phyloP scores from a whole-genome alignment of 1,140 invertebrate species.

The Ceratina japonica region DNA sequence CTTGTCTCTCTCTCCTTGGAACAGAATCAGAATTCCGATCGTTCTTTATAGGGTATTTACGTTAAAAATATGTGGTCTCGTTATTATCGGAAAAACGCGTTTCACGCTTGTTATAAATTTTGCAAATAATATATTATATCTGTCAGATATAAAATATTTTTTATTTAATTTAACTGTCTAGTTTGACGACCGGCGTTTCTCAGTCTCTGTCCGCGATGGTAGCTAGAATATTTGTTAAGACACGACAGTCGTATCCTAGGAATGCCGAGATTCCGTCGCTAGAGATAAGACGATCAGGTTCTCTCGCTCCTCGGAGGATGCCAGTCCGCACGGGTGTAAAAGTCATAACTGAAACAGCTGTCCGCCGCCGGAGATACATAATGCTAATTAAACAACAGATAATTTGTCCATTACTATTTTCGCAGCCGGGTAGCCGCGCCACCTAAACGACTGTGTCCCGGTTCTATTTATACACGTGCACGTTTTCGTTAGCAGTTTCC shows the following conservation, averaged over 20 bases:
- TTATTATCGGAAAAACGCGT: too few relatives aligned
- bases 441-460: conserved; percentile 5
- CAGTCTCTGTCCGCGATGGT: too few relatives aligned
- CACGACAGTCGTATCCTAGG: background rate
- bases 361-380: conserved; percentile 17
- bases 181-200: too few relatives aligned
- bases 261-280: background rate
- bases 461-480: conserved; percentile 9
- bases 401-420: conserved; percentile 32
- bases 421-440: background rate
- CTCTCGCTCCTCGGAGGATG: background rate
- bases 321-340: background rate
- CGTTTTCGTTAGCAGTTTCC: conserved; percentile 35
- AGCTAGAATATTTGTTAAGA: background rate
- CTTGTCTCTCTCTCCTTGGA: background rate
- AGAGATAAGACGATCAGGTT: background rate
- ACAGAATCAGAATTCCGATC: background rate
- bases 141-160: too few relatives aligned
- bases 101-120: too few relatives aligned
- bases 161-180: too few relatives aligned
- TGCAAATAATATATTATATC: too few relatives aligned
- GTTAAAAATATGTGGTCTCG: too few relatives aligned
- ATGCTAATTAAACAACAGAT: conserved; percentile 36
- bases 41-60: too few relatives aligned
- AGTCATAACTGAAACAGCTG: conserved; percentile 26